Evolutionary conservation across 2,888 invertebrate genomes (phyloP).

Genomic region (Nipponacmea schrenckii): DNA sequence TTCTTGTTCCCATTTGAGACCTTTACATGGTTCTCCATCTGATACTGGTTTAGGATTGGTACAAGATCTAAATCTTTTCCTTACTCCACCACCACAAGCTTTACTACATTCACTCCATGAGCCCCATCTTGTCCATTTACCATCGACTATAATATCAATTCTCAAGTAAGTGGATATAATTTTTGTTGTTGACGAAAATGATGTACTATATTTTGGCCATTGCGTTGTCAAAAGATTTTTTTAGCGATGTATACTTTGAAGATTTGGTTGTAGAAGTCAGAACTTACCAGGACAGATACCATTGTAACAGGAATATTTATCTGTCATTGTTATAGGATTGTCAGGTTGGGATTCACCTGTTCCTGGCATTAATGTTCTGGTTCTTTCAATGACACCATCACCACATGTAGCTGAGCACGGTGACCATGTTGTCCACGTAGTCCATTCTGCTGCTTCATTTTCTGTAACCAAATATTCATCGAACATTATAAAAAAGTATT

Average conservation of each 20-base stretch:
- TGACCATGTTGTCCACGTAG: background rate
- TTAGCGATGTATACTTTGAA: too few relatives aligned
- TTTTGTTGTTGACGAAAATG: too few relatives aligned
- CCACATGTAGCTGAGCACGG: background rate
- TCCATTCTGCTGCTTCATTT: background rate
- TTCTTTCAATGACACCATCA: background rate
- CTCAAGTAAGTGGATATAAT: too few relatives aligned
- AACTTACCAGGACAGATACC: background rate
- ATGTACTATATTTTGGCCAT: too few relatives aligned
- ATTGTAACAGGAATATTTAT: background rate
- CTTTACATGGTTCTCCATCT: background rate
- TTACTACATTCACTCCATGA: background rate
- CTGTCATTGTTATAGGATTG: background rate
- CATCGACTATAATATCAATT: background rate
- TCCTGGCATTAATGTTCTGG: background rate
- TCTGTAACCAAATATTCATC: too few relatives aligned
- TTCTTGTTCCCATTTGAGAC: background rate
- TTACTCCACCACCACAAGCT: background rate
- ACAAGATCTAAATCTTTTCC: background rate
- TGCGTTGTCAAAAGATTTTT: too few relatives aligned
- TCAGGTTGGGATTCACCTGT: background rate
- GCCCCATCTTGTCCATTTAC: background rate
- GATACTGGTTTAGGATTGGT: background rate
- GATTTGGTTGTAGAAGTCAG: background rate
- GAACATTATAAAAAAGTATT: too few relatives aligned